These are phyloP conservation scores for Phocoena phocoena DNA, from an alignment of 2,113 vertebrate genomes.

Conservation along the genomic window DNA sequence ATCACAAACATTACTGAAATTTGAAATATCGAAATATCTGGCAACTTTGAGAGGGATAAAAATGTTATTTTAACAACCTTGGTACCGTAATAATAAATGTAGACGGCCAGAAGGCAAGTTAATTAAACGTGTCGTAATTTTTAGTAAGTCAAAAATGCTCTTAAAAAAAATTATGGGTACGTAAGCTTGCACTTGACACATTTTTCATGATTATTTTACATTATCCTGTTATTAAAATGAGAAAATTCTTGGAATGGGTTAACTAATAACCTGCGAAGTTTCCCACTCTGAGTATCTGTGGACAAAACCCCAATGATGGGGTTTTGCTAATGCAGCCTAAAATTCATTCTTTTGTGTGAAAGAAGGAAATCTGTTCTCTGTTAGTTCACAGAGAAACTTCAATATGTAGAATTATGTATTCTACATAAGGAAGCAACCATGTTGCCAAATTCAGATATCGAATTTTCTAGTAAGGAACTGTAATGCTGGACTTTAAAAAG, in stretches of 20 bases:
- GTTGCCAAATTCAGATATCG: not conserved
- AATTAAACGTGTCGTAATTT: not conserved
- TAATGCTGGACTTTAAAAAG: not conserved
- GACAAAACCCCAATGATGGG: not conserved
- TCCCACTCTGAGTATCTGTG: not conserved
- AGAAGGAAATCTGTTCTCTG: not conserved
- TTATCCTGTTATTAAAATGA: not conserved
- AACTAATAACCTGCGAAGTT: slow-evolving; percentile 12
- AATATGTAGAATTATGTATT: not conserved
- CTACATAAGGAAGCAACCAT: not conserved
- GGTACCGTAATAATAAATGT: slow-evolving; percentile 2
- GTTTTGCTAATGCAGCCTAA: not conserved
- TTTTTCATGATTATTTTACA: slow-evolving; percentile 22
- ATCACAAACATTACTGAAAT: slow-evolving; percentile 1
- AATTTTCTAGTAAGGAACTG: slow-evolving; percentile 41
- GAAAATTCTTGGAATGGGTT: not conserved
- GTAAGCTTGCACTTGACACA: not conserved
- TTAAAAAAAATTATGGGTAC: not conserved
- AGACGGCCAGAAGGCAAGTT: not conserved
- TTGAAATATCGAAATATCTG: slow-evolving; percentile 33
- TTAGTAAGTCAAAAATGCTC: slow-evolving; percentile 8
- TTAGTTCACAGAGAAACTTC: not conserved
- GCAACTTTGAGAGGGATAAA: slow-evolving; percentile 2
- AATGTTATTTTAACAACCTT: not conserved
- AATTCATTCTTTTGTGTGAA: slow-evolving; percentile 17